Evolutionary conservation across 1,140 invertebrate genomes (phyloP).

Genomic region (Conus ventricosus): DNA sequence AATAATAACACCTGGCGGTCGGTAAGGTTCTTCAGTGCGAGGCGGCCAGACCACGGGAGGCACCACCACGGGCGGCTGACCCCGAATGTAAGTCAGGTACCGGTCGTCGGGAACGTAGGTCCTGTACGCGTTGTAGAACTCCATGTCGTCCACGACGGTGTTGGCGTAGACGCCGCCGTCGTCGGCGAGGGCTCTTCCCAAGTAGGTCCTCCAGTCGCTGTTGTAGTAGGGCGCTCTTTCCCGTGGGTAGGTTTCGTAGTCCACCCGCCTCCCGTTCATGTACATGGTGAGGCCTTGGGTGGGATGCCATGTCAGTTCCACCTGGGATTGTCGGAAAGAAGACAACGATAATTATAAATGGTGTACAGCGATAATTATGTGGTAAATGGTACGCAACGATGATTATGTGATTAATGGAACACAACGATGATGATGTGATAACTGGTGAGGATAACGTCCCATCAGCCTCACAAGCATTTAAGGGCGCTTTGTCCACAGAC

Average conservation of each 20-base stretch:
- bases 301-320: constrained; percentile 71
- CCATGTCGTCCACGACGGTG: constrained; percentile 63
- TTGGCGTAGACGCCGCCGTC: constrained; percentile 58
- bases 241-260: constrained; percentile 55
- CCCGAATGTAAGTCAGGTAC: constrained; percentile 16
- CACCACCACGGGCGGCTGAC: background rate
- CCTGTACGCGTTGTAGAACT: constrained; percentile 65
- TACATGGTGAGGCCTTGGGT: constrained; percentile 65
- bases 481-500: too few species aligned
- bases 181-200: constrained; percentile 24
- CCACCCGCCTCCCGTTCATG: constrained; percentile 61
- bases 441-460: too few species aligned
- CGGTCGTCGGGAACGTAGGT: constrained; percentile 50
- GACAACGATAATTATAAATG: too few species aligned
- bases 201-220: constrained; percentile 44
- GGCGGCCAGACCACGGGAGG: background rate
- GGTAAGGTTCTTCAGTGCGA: background rate
- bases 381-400: too few species aligned
- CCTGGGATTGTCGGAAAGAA: constrained; percentile 7
- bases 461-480: too few species aligned
- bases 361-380: too few species aligned
- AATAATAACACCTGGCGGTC: background rate
- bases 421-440: too few species aligned
- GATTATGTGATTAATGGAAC: too few species aligned
- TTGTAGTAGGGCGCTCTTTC: constrained; percentile 52